These are phyloP conservation scores for Microplitis demolitor DNA, from an alignment of 1,140 invertebrate species.

Conservation along the genomic window DNA sequence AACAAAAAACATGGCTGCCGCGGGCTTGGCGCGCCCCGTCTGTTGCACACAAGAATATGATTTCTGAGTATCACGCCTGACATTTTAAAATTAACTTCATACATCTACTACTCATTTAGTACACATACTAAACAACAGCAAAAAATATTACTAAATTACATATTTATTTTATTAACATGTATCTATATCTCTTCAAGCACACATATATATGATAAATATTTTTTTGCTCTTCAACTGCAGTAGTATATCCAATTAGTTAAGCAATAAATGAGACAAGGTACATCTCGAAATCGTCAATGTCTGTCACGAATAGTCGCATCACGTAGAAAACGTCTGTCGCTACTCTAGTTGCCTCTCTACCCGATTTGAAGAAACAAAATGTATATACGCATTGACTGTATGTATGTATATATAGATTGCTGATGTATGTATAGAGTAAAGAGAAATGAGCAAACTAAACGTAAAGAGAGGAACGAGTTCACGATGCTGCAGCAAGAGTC, in stretches of 20 bases:
- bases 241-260: constrained; percentile 9
- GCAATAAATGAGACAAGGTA: neutral
- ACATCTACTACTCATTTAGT: neutral
- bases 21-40: constrained; percentile 20
- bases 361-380: constrained; percentile 41
- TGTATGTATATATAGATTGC: neutral
- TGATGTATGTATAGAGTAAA: constrained; percentile 21
- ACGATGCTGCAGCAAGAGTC: constrained; percentile 14
- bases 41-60: neutral
- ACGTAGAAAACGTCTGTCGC: constrained; percentile 35
- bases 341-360: neutral
- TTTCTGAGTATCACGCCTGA: neutral
- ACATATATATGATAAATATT: neutral
- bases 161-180: no score
- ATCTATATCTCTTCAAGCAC: neutral
- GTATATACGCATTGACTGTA: neutral
- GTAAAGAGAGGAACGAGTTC: neutral
- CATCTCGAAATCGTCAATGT: neutral
- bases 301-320: constrained; percentile 36
- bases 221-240: neutral
- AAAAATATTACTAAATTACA: no score
- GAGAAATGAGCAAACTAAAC: constrained; percentile 27
- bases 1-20: constrained; percentile 47
- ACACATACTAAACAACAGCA: neutral
- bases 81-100: constrained; percentile 15